These are phyloP conservation scores for Pontoporia blainvillei DNA, from an alignment of 2,113 vertebrate species.

Conservation along the genomic window DNA sequence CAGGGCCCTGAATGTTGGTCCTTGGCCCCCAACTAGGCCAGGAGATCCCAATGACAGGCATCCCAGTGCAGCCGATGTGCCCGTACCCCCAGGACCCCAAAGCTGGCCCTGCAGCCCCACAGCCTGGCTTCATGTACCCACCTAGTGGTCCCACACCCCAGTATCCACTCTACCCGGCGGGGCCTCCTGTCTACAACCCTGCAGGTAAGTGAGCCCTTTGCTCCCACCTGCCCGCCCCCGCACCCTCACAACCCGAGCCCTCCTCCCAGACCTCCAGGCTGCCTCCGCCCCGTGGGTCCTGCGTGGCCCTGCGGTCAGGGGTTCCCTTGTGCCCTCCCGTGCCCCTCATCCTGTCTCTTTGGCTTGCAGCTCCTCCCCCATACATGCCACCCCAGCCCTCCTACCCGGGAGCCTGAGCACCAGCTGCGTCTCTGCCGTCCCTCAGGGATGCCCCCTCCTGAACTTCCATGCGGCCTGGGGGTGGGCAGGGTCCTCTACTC, in stretches of 20 bases:
- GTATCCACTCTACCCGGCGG: constrained; percentile 72
- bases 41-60: constrained; percentile 89
- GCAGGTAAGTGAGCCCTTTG: constrained; percentile 63
- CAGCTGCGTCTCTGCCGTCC: background rate
- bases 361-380: constrained; percentile 73
- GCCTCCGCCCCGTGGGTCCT: background rate
- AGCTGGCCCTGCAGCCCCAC: constrained; percentile 66
- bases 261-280: background rate
- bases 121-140: constrained; percentile 72
- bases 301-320: accelerated
- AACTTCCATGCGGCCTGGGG: background rate
- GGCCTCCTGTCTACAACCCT: constrained; percentile 74
- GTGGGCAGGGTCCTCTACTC: background rate
- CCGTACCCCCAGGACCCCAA: constrained; percentile 75
- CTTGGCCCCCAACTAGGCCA: constrained; percentile 78
- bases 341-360: background rate
- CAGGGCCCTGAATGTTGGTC: background rate
- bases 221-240: background rate
- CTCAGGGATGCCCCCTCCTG: background rate
- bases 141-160: constrained; percentile 67
- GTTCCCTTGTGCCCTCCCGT: background rate
- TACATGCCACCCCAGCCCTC: constrained; percentile 69
- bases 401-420: constrained; percentile 70
- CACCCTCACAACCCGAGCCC: background rate
- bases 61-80: constrained; percentile 86